Evolutionary conservation across 2,797 vertebrate genomes (phyloP).

Genomic region (Sebastes hubbsi): DNA sequence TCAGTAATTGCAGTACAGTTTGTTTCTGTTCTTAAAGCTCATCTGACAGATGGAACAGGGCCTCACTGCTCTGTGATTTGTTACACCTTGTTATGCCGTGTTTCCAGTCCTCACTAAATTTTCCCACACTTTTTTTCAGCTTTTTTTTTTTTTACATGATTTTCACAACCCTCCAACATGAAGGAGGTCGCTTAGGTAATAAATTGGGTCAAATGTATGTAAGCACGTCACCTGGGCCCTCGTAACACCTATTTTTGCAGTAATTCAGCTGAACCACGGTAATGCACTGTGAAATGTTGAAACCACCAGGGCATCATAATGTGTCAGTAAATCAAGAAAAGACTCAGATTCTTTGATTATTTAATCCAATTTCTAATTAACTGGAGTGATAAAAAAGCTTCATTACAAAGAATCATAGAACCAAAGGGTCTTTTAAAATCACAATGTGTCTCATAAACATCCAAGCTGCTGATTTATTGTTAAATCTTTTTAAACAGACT

Average conservation of each 20-base stretch:
- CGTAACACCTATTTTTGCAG: neutral
- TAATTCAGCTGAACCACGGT: neutral
- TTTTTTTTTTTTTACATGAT: neutral
- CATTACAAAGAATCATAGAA: neutral
- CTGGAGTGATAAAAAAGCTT: neutral
- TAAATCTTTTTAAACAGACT: neutral
- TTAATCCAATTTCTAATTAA: neutral
- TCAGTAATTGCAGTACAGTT: neutral
- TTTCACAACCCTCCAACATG: neutral
- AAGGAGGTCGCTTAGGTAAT: slow-evolving; percentile 34
- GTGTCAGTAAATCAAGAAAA: neutral
- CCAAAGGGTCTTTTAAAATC: neutral
- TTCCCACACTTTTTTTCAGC: neutral
- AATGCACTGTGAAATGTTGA: neutral
- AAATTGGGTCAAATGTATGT: slow-evolving; percentile 28
- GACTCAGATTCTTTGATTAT: neutral
- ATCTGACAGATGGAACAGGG: neutral
- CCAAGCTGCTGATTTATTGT: neutral
- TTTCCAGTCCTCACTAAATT: slow-evolving; percentile 17
- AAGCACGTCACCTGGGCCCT: slow-evolving; percentile 23
- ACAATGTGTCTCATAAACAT: neutral
- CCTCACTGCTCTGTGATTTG: neutral
- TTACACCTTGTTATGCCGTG: slow-evolving; percentile 25
- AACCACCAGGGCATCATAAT: neutral
- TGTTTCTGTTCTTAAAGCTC: neutral